These are phyloP conservation scores for Festucalex cinctus DNA, from an alignment of 2,113 vertebrate species.

Conservation along the genomic window DNA sequence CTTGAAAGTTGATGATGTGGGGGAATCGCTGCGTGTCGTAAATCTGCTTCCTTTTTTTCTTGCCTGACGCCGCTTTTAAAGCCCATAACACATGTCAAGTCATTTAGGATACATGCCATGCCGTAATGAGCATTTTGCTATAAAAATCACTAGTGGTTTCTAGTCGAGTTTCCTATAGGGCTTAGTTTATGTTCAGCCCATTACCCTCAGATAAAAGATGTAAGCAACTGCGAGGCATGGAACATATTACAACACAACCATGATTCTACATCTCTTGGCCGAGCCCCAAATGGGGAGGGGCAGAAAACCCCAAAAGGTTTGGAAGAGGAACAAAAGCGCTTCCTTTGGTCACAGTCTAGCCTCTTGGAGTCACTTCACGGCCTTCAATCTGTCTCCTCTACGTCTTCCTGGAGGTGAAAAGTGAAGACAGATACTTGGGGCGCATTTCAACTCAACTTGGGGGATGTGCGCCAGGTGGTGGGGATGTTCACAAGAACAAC, in stretches of 20 bases:
- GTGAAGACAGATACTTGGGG: conserved; percentile 77
- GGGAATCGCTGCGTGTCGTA: conserved; percentile 24
- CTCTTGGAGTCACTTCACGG: conserved; percentile 74
- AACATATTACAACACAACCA: conserved; percentile 75
- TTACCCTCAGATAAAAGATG: conserved; percentile 77
- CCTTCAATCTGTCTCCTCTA: conserved; percentile 73
- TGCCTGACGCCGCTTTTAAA: conserved; percentile 18
- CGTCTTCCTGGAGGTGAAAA: conserved; percentile 70
- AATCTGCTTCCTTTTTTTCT: conserved; percentile 23
- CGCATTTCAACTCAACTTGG: conserved; percentile 1
- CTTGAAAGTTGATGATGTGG: conserved; percentile 38
- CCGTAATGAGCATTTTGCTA: conserved; percentile 32
- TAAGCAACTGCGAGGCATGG: conserved; percentile 81
- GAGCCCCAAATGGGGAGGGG: conserved; percentile 56
- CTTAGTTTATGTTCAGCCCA: conserved; percentile 68
- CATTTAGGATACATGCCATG: conserved; percentile 29
- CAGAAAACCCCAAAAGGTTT: conserved; percentile 59
- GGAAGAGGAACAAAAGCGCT: conserved; percentile 75
- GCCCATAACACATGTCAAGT: conserved; percentile 28
- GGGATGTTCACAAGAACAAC: background rate
- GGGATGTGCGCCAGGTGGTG: conserved; percentile 9
- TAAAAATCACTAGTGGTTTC: conserved; percentile 8
- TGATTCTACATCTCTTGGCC: conserved; percentile 75
- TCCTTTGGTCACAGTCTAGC: conserved; percentile 66
- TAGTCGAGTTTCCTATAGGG: conserved; percentile 51